Evolutionary conservation across 2,888 invertebrate genomes (phyloP), one percentile per base, ranked within the genome.

Genomic region (Corbicula japonica): DNA sequence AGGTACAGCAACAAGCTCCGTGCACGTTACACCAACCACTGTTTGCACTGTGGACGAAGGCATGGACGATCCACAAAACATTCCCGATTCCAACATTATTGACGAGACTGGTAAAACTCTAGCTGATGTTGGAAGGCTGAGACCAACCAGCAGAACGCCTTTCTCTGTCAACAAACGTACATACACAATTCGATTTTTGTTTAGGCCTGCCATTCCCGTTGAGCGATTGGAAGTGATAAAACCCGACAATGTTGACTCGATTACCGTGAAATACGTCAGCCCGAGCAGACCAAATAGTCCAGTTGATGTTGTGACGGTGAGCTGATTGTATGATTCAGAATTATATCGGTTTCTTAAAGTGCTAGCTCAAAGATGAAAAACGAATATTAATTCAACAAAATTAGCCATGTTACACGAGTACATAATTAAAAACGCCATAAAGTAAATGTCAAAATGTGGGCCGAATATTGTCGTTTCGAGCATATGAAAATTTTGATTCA

Each of bases 231-330:
- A 32, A 26, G 54, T 72, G 21, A 41, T 56, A 5, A 72, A 54
- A 1, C 62, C 54, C 12, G 26, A 21, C 3, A 63, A 63, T 30
- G 72, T 72, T 0, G 56, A 63, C 0, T 34, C 44, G 15, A 54
- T 72, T 15, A 63, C 72, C 21, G 72, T 72, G 18, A 56, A 26
- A 54, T 71, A 41, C n/a, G 54, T 66, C 12, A 63, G 30, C 8
- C 48, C 63, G n/a, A n/a, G n/a, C n/a, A n/a, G n/a, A n/a, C n/a
- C n/a, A n/a, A n/a, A n/a, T n/a, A n/a, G n/a, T n/a, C n/a, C n/a
- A n/a, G n/a, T n/a, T n/a, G n/a, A n/a, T n/a, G n/a, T n/a, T n/a
- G n/a, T n/a, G n/a, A n/a, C n/a, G n/a, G n/a, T n/a, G n/a, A n/a
- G n/a, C n/a, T n/a, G n/a, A n/a, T n/a, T n/a, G n/a, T n/a, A n/a